phyloP scores from a whole-genome alignment of 2,888 invertebrate genomes.

The Chrysolina americana region DNA sequence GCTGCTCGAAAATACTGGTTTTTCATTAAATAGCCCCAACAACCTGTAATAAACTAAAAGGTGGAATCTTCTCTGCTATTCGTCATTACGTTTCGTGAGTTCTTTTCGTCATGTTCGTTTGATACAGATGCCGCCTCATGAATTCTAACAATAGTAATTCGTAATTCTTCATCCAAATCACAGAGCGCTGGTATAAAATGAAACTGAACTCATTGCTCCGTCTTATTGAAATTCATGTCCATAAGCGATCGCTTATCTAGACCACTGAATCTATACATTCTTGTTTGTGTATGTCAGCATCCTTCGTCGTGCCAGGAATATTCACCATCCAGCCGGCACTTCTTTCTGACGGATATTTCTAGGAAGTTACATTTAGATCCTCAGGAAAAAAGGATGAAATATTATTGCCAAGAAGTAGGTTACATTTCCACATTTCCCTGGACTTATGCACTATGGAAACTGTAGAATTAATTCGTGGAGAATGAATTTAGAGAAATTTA shows the following conservation, averaged over 20 bases:
- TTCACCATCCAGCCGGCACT: conserved; percentile 26
- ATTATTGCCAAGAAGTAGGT: not conserved
- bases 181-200: not conserved
- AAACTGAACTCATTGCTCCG: conserved; percentile 14
- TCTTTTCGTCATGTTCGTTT: not conserved
- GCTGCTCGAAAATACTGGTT: too few species aligned
- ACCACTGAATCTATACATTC: conserved; percentile 38
- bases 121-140: not conserved
- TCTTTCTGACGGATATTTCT: conserved; percentile 5
- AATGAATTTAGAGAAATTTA: too few species aligned
- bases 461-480: too few species aligned
- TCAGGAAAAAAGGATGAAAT: not conserved
- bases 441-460: not conserved
- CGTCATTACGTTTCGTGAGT: too few species aligned
- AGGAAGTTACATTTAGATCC: not conserved
- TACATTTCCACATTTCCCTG: not conserved
- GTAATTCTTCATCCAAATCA: not conserved
- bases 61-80: too few species aligned
- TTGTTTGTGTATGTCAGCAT: conserved; percentile 37
- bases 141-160: not conserved
- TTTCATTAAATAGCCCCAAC: too few species aligned
- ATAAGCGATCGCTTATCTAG: conserved; percentile 31
- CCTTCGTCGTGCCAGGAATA: conserved; percentile 34
- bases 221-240: conserved; percentile 38
- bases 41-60: too few species aligned